Conservation (phyloP, 35 echinoderm and acorn worm genomes). For the Acanthaster planci region DNA sequence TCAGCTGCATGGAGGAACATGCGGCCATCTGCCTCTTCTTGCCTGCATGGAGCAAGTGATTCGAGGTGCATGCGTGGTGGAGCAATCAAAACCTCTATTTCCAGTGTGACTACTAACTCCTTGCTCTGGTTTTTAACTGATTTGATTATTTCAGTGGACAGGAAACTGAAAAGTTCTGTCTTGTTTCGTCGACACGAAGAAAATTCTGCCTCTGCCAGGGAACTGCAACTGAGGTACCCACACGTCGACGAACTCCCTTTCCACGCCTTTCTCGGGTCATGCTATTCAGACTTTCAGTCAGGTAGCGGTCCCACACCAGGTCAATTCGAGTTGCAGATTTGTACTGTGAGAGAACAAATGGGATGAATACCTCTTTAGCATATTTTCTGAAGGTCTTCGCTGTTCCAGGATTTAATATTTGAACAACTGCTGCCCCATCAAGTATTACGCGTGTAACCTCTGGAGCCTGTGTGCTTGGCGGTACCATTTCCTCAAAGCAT, state of each 20-base stretch:
- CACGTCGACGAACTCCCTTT: constrained; percentile 18
- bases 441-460: constrained; percentile 7
- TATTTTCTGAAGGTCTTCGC: constrained; percentile 58
- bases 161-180: not conserved
- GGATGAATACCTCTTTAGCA: constrained; percentile 37
- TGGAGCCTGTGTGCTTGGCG: not conserved
- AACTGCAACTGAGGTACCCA: not conserved
- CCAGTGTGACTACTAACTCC: not conserved
- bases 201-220: constrained; percentile 32
- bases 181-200: constrained; percentile 28
- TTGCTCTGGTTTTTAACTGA: not conserved
- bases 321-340: not conserved
- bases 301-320: constrained; percentile 34
- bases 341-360: constrained; percentile 29
- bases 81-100: not conserved
- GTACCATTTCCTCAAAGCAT: constrained; percentile 8
- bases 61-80: not conserved
- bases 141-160: not conserved
- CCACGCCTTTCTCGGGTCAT: constrained; percentile 17
- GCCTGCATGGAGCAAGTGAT: not conserved
- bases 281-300: constrained; percentile 6
- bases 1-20: constrained; percentile 23
- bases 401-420: constrained; percentile 49
- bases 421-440: constrained; percentile 54
- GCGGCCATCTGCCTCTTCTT: constrained; percentile 39